A percentile compares a stretch with the other conserved stretches of the same genome.
Conservation (phyloP, 2,888 invertebrate species). For the Cerceris rybyensis region DNA sequence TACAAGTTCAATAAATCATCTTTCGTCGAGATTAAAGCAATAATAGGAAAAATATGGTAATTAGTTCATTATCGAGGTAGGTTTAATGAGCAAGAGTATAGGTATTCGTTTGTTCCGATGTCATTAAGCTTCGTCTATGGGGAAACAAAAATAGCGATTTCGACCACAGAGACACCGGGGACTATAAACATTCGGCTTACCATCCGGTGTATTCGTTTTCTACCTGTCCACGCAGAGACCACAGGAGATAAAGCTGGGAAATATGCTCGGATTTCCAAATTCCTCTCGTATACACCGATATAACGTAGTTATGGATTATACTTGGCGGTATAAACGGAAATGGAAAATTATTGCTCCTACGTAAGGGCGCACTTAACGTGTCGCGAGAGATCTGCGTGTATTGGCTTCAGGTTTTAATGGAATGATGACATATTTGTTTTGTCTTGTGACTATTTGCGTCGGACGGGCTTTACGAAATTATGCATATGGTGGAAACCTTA, state of each 20-base stretch:
- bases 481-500: too few relatives aligned
- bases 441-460: too few relatives aligned
- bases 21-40: too few relatives aligned
- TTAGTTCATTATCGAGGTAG: neutral
- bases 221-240: constrained; percentile 40
- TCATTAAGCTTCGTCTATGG: constrained; percentile 23
- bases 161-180: constrained; percentile 30
- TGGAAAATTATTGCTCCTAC: neutral
- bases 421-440: too few relatives aligned
- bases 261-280: constrained; percentile 52
- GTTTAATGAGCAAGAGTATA: constrained; percentile 3
- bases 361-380: neutral
- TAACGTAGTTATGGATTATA: constrained; percentile 27
- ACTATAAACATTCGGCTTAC: constrained; percentile 61
- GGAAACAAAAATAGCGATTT: constrained; percentile 44
- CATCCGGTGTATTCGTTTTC: constrained; percentile 42
- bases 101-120: constrained; percentile 6
- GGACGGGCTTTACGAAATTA: too few relatives aligned
- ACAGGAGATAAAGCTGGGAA: constrained; percentile 58
- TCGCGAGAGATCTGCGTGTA: too few relatives aligned
- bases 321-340: constrained; percentile 22
- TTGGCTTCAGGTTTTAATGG: too few relatives aligned
- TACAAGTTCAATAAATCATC: too few relatives aligned
- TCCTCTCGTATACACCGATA: constrained; percentile 19
- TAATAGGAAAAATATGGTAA: too few relatives aligned